Base-by-base conservation (phyloP, 2,888 invertebrate species). In the Torymus tubicola region DNA sequence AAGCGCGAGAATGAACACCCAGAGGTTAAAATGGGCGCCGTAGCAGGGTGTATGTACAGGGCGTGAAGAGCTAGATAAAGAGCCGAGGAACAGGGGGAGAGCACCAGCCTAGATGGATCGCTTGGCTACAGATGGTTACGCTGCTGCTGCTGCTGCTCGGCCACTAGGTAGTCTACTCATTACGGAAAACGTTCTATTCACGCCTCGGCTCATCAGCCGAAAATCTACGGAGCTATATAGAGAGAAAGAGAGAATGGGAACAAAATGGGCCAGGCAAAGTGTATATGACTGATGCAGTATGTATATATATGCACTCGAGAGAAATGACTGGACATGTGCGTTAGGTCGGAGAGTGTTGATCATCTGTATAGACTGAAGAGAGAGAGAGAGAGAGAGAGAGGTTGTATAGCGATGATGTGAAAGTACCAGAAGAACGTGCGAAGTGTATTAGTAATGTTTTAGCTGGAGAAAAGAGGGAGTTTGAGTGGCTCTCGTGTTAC, bases 141-240 rank as follows among this genome's bases (percentile, higher is more conserved):
- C n/a, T n/a, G 31, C 31, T 31, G 31, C 31, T 31, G 31, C 84
- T 81, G 83, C 78, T 86, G 86, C 86, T 85, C 86, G 84, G 84
- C 84, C 31, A 31, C 5, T 31, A 31, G 82, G 84, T 84, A 85
- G 85, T 88, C 86, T 31, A 8, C 87, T 88, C 87, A 87, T 88
- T 88, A 88, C 83, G 83, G 85, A 83, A 85, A 87, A 85, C 85
- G 85, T 55, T 87, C 87, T 87, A 86, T 88, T 88, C 87, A 88
- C 88, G 87, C 87, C 86, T 85, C 80, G 81, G 31, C 31, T 31
- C 31, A 31, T 31, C 31, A 31, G 31, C 31, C 31, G 31, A 31
- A 31, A 31, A 31, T 31, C 31, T 31, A 31, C 31, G 31, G 31
- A 31, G 31, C 31, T 31, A 31, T 31, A 31, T 31, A 31, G 2